Evolutionary conservation across 2,113 vertebrate genomes (phyloP).

Genomic region (Dunckerocampus dactyliophorus): DNA sequence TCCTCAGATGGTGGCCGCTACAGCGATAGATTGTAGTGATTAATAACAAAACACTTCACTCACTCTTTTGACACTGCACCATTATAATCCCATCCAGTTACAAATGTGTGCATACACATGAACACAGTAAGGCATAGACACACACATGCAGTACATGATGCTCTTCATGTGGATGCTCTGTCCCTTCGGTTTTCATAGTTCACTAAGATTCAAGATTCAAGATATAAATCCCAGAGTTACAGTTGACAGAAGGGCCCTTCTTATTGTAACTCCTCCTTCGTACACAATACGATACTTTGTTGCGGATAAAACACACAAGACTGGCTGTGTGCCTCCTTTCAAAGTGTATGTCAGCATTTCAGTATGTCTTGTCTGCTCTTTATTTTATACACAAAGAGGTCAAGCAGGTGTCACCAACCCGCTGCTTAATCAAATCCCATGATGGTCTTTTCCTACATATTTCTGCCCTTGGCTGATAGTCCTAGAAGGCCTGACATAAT

Average conservation of each 20-base stretch:
- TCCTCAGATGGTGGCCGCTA: constrained; percentile 35
- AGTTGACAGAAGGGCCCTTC: constrained; percentile 30
- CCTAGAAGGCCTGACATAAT: constrained; percentile 20
- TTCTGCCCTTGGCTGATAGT: constrained; percentile 17
- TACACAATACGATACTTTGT: constrained; percentile 27
- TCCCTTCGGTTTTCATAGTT: constrained; percentile 42
- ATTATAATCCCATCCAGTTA: constrained; percentile 24
- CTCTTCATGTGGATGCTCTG: constrained; percentile 37
- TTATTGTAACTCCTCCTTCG: constrained; percentile 23
- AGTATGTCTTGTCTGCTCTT: constrained; percentile 19
- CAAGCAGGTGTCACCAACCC: constrained; percentile 15
- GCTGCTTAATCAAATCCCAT: constrained; percentile 18
- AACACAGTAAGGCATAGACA: background rate
- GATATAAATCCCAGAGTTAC: constrained; percentile 46
- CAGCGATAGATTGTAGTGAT: constrained; percentile 38
- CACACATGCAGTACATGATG: background rate
- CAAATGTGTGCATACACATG: constrained; percentile 6
- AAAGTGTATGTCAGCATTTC: constrained; percentile 24
- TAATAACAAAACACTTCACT: constrained; percentile 16
- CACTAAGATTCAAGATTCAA: too few relatives aligned
- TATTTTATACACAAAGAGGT: constrained; percentile 37
- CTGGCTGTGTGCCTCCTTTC: constrained; percentile 23
- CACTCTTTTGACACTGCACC: constrained; percentile 18
- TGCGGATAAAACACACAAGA: constrained; percentile 48
- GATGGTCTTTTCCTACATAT: constrained; percentile 14